A percentile compares a stretch with the other conserved stretches of the same genome.
phyloP scores from a whole-genome alignment of 2,113 vertebrate genomes.

The Noturus placidus region DNA sequence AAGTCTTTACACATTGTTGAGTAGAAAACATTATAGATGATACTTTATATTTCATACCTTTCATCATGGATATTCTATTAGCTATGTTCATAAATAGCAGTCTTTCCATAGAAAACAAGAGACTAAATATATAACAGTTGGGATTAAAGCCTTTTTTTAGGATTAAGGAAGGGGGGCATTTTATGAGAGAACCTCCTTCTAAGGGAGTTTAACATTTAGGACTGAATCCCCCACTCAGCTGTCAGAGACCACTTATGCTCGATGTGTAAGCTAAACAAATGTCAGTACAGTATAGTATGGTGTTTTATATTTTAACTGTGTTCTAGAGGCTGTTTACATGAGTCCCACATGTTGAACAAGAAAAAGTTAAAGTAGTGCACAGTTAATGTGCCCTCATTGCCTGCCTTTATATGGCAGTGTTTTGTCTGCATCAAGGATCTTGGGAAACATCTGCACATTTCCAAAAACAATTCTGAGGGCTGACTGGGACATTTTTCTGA shows the following conservation, averaged over 20 bases:
- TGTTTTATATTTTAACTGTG: constrained; percentile 25
- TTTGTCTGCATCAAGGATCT: constrained; percentile 57
- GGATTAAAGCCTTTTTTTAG: constrained; percentile 54
- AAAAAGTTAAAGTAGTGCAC: not conserved
- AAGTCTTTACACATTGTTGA: not conserved
- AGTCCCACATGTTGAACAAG: constrained; percentile 3
- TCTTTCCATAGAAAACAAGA: constrained; percentile 39
- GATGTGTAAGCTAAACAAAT: constrained; percentile 27
- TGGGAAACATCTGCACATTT: constrained; percentile 55
- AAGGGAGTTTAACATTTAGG: constrained; percentile 6
- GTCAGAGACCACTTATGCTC: constrained; percentile 18
- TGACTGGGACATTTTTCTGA: constrained; percentile 39
- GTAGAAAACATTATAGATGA: not conserved
- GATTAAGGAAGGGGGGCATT: not conserved
- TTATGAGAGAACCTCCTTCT: not conserved
- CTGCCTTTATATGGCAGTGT: constrained; percentile 68
- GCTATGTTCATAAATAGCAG: constrained; percentile 61
- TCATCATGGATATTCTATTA: constrained; percentile 31
- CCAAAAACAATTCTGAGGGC: constrained; percentile 57
- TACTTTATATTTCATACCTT: not conserved
- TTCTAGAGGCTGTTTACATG: constrained; percentile 13
- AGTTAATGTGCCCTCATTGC: constrained; percentile 39
- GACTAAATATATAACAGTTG: constrained; percentile 60
- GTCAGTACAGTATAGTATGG: constrained; percentile 9
- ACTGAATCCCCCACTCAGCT: not conserved